Evolutionary conservation across 2,113 vertebrate species (phyloP).

Genomic region (Desmodus rotundus): DNA sequence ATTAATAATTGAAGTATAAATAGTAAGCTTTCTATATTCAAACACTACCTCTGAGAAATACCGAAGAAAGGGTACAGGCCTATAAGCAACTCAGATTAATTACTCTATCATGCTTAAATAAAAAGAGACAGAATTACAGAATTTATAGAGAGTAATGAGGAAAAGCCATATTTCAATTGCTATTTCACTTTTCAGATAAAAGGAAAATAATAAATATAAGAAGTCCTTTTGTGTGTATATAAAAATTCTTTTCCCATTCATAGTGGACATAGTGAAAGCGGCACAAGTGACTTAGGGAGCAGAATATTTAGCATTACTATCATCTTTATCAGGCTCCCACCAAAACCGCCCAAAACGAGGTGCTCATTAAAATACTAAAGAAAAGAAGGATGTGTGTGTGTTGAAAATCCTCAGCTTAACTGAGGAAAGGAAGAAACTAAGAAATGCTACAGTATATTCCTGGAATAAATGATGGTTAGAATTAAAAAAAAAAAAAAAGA

Average conservation of each 20-base stretch:
- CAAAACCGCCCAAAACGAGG: not conserved
- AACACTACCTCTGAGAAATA: not conserved
- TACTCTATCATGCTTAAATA: not conserved
- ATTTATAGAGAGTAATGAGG: not conserved
- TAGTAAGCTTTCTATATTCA: not conserved
- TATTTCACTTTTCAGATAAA: not conserved
- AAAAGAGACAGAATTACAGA: not conserved
- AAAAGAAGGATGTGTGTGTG: not conserved
- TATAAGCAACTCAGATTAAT: not conserved
- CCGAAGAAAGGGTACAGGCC: not conserved
- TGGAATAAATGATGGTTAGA: not conserved
- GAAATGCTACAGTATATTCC: not conserved
- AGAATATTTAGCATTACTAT: not conserved
- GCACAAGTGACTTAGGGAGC: not conserved
- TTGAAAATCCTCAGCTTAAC: not conserved
- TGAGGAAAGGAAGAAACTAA: not conserved
- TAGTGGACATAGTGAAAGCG: not conserved
- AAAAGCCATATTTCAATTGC: not conserved
- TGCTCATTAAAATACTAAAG: not conserved
- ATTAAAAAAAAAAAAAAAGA: not conserved
- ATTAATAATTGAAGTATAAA: not conserved
- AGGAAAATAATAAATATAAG: not conserved
- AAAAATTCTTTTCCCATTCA: not conserved
- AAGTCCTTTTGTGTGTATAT: not conserved
- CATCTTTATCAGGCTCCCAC: not conserved